Percentiles rank a stretch among this genome's conserved stretches.
phyloP scores from a whole-genome alignment of 92 coral and sea anemone species.

The Ricordea florida region DNA sequence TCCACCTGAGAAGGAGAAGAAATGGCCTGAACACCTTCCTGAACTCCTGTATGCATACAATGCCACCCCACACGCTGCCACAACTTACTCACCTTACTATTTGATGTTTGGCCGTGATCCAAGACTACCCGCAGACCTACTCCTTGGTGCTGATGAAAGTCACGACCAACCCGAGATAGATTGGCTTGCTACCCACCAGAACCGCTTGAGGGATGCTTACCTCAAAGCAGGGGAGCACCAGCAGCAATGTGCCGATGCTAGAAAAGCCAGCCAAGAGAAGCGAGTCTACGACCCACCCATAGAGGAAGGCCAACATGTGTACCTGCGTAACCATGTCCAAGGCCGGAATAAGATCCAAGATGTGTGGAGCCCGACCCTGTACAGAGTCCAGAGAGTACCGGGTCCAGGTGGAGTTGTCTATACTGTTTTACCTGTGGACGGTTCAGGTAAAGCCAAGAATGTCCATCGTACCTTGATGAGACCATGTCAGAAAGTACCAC shows the following conservation, averaged over 20 bases:
- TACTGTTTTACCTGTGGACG: slow-evolving; percentile 10
- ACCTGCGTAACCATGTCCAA: slow-evolving; percentile 23
- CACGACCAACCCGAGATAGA: slow-evolving; percentile 4
- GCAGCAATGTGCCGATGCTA: slow-evolving; percentile 23
- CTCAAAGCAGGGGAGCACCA: slow-evolving; percentile 59
- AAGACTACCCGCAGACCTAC: slow-evolving; percentile 43
- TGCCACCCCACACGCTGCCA: slow-evolving; percentile 56
- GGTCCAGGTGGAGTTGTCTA: slow-evolving; percentile 24
- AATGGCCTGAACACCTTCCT: slow-evolving; percentile 54
- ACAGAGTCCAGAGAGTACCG: slow-evolving; percentile 4
- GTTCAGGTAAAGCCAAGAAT: no score
- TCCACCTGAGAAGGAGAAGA: slow-evolving; percentile 37
- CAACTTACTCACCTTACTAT: slow-evolving; percentile 54
- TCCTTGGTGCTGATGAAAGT: slow-evolving; percentile 41
- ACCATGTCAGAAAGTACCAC: no score
- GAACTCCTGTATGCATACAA: slow-evolving; percentile 65
- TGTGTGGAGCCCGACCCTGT: slow-evolving; percentile 37
- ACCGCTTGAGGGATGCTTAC: slow-evolving; percentile 30
- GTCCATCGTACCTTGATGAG: no score
- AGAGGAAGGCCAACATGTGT: slow-evolving; percentile 32
- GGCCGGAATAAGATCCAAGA: slow-evolving; percentile 68
- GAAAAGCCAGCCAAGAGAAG: slow-evolving; percentile 28
- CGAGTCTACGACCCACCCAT: slow-evolving; percentile 33
- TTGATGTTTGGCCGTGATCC: slow-evolving; percentile 52
- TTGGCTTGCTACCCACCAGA: slow-evolving; percentile 42